Percentiles rank a stretch among this genome's conserved stretches.
phyloP scores from a whole-genome alignment of 2,797 vertebrate species.

The Urophycis tenuis region DNA sequence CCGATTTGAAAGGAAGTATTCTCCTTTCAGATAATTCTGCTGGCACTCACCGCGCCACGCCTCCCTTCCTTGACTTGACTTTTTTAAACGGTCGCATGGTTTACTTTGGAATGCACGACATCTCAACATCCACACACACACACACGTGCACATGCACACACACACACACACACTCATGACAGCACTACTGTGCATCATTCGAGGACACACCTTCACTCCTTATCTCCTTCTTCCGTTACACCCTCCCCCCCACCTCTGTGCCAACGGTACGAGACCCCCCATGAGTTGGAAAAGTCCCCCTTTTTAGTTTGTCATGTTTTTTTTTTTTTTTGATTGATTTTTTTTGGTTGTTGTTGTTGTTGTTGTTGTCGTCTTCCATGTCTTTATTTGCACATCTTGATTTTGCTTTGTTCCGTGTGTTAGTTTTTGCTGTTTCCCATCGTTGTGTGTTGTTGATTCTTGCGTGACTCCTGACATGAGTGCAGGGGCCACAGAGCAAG shows the following conservation, averaged over 20 bases:
- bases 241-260: not conserved
- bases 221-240: not conserved
- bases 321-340: not conserved
- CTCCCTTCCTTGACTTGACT: not conserved
- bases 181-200: not conserved
- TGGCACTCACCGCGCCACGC: not conserved
- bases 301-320: not conserved
- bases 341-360: not conserved
- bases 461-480: not conserved
- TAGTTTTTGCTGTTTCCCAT: not conserved
- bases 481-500: not conserved
- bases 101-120: not conserved
- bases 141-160: slow-evolving; percentile 3
- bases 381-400: not conserved
- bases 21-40: not conserved
- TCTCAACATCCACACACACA: not conserved
- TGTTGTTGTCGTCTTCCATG: too few species aligned
- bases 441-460: not conserved
- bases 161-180: slow-evolving; percentile 11
- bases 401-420: not conserved
- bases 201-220: not conserved
- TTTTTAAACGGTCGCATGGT: not conserved
- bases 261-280: not conserved
- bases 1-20: not conserved
- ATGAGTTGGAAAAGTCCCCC: not conserved